phyloP scores from a whole-genome alignment of 2,888 invertebrate species.

The Brachylomia viminalis region DNA sequence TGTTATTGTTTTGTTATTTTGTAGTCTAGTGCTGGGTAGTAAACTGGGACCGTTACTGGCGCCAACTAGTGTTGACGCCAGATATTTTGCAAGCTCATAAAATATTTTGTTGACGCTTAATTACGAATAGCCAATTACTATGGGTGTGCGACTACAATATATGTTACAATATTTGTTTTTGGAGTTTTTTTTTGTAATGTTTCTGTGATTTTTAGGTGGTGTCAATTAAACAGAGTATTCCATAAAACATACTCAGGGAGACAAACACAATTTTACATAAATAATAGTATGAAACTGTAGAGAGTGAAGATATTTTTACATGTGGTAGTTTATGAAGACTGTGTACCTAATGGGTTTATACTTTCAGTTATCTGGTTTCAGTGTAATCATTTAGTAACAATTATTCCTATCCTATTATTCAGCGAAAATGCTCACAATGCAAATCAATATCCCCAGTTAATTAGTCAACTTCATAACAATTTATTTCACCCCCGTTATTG shows the following conservation, averaged over 20 bases:
- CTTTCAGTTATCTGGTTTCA: too few species aligned
- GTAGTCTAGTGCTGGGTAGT: constrained; percentile 23
- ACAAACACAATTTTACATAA: too few species aligned
- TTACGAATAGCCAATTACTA: constrained; percentile 51
- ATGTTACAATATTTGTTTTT: constrained; percentile 19
- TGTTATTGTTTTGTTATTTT: constrained; percentile 22
- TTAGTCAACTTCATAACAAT: constrained; percentile 44
- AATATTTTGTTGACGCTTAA: constrained; percentile 56
- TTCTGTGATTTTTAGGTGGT: background rate
- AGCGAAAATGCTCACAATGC: background rate
- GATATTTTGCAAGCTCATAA: constrained; percentile 54
- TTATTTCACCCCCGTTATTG: constrained; percentile 28
- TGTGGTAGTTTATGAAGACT: background rate
- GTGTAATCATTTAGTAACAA: too few species aligned
- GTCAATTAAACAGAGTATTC: background rate
- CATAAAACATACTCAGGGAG: background rate
- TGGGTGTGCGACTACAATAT: constrained; percentile 13
- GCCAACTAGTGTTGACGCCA: constrained; percentile 38
- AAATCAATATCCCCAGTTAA: constrained; percentile 14
- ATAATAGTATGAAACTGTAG: background rate
- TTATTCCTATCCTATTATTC: background rate
- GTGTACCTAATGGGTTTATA: background rate
- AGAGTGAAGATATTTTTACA: background rate
- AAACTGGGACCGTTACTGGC: constrained; percentile 47
- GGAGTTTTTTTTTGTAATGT: background rate